Evolutionary conservation across 2,888 invertebrate genomes (phyloP).

Genomic region (Cryptocephalus primarius): DNA sequence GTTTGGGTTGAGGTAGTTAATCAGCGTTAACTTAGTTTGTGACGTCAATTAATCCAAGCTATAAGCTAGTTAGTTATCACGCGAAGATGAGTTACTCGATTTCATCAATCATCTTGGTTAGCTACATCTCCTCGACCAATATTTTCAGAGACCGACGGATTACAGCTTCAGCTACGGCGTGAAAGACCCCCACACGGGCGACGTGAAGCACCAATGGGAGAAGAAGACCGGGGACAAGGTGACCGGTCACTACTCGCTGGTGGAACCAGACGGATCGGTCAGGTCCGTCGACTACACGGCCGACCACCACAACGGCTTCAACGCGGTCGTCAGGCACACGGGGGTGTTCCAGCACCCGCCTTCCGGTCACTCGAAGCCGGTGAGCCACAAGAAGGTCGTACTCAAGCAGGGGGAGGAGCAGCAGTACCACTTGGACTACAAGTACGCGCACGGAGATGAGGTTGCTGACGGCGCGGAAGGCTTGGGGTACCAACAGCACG

Average conservation of each 20-base stretch:
- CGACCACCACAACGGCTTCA: constrained; percentile 46
- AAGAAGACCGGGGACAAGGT: constrained; percentile 49
- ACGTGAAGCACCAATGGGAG: constrained; percentile 52
- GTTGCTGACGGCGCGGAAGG: constrained; percentile 2
- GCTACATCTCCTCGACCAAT: no score
- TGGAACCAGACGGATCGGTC: constrained; percentile 56
- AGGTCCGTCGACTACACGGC: constrained; percentile 51
- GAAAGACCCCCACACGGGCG: constrained; percentile 47
- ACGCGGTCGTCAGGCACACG: constrained; percentile 45
- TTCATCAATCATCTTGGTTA: no score
- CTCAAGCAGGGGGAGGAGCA: constrained; percentile 10
- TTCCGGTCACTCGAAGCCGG: constrained; percentile 5
- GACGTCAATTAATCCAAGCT: no score
- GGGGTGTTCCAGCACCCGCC: constrained; percentile 35
- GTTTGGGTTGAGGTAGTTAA: no score
- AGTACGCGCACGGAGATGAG: no score
- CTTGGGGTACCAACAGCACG: not conserved
- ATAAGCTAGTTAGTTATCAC: no score
- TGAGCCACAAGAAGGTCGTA: constrained; percentile 20
- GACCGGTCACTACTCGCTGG: constrained; percentile 53
- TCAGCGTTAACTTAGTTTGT: no score
- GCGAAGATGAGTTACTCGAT: no score
- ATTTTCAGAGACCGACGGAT: constrained; percentile 43
- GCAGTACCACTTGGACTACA: not conserved
- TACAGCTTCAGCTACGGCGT: constrained; percentile 55